Base-by-base conservation (phyloP, 2,888 invertebrate genomes). In the Leucoma salicis region DNA sequence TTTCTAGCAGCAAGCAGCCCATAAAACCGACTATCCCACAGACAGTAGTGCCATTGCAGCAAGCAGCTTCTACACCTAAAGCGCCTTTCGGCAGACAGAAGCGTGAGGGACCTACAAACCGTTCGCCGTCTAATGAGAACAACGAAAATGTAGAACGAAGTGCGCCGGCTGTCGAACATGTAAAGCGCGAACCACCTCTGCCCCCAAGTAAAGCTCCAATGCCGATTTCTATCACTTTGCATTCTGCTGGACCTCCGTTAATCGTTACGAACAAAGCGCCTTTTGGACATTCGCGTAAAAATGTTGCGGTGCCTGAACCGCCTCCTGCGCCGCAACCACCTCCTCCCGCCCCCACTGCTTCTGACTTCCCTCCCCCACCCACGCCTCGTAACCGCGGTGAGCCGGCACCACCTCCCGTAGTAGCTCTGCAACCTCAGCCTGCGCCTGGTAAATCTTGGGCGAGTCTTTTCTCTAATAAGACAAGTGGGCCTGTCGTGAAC, bases 361-460 rank as follows among this genome's bases (percentile, higher is more conserved):
- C 91, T 14, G 76, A 91, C 76, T 87, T 91, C 77, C 81, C 91
- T 0, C 86, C 85, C 3, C 87, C 88, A 1, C 89, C 89, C 0
- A 88, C 88, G 0, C 89, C 89, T 0, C 74, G 88, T 25, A 80
- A 83, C 54, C 75, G 82, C 16, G 80, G 78, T 1, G 88, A 86
- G 32, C 72, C 79, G 2, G 57, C 38, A 0, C 82, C 86, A 1
- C 58, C 82, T 0, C 78, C 82, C 1, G 71, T 72, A 3, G 64
- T 75, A 0, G 67, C 68, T 32, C 78, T 81, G 3, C 87, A 82
- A 44, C 85, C 82, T 1, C 82, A 77, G 46, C 83, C 87, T 0
- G 84, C 87, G 0, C 72, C 89, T 12, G 82, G 90, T 46, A 88
- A 92, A 36, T 92, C 94, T 0, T 94, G 94, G 94, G 93, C 94